Evolutionary conservation across 2,888 invertebrate genomes (phyloP).

Genomic region (Metellina segmentata): DNA sequence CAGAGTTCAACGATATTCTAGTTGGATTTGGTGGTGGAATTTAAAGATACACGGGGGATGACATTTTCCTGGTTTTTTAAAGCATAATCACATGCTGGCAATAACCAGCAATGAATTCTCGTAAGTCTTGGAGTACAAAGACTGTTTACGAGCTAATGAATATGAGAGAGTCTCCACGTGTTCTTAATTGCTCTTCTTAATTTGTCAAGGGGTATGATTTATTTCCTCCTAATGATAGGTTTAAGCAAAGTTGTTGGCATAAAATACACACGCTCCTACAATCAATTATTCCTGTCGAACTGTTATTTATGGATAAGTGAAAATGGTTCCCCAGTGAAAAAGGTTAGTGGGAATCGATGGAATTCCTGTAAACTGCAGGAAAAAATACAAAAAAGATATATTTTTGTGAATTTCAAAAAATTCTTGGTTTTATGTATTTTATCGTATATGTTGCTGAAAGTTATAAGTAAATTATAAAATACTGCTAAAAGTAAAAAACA

Average conservation of each 20-base stretch:
- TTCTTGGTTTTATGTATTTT: no score
- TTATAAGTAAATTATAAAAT: no score
- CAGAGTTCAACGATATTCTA: no score
- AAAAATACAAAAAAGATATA: no score
- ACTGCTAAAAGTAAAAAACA: no score
- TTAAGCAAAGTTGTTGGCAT: conserved; percentile 7
- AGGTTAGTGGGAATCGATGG: no score
- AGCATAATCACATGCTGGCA: background rate
- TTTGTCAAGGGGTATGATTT: conserved; percentile 27
- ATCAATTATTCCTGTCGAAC: conserved; percentile 4
- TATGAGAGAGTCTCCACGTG: background rate
- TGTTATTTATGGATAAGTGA: background rate
- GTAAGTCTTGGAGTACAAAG: background rate
- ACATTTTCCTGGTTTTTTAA: background rate
- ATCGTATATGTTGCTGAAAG: no score
- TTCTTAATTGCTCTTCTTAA: background rate
- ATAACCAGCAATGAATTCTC: background rate
- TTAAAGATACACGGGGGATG: background rate
- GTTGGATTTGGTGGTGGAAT: background rate
- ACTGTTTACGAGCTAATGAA: background rate
- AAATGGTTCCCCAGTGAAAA: background rate
- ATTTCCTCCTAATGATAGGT: conserved; percentile 4
- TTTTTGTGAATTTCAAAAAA: no score
- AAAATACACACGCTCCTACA: background rate
- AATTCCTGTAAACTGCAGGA: no score